phyloP scores from a whole-genome alignment of 2,113 vertebrate species.

The Andinoacara biseriatus region DNA sequence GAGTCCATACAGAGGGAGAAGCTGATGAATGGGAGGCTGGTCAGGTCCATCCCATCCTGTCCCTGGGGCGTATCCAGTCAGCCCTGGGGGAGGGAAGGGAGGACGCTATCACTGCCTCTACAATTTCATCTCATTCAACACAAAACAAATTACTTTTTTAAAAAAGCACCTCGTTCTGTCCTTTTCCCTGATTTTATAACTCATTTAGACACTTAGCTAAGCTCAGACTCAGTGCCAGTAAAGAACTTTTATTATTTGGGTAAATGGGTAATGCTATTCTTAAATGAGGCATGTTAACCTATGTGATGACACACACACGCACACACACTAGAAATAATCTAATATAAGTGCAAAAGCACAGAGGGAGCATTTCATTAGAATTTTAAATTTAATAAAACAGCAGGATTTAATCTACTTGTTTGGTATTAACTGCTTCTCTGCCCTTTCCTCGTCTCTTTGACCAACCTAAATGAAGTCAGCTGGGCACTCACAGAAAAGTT shows the following conservation, averaged over 20 bases:
- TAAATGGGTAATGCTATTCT: not conserved
- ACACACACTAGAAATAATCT: constrained; percentile 11
- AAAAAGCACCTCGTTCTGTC: constrained; percentile 15
- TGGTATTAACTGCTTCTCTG: constrained; percentile 91
- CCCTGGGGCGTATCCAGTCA: constrained; percentile 91
- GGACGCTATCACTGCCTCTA: constrained; percentile 69
- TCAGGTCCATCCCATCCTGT: constrained; percentile 82
- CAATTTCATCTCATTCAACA: constrained; percentile 70
- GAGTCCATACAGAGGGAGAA: constrained; percentile 16
- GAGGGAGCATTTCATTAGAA: constrained; percentile 92
- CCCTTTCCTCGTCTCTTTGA: constrained; percentile 82
- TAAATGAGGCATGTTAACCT: not conserved
- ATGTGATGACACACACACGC: not conserved
- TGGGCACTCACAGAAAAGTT: constrained; percentile 84
- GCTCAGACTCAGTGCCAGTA: not conserved
- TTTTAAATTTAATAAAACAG: constrained; percentile 97
- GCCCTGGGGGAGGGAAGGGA: constrained; percentile 92
- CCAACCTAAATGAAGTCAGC: constrained; percentile 90
- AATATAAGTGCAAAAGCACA: constrained; percentile 85
- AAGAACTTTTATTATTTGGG: not conserved
- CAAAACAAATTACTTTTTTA: constrained; percentile 56
- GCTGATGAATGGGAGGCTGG: constrained; percentile 67
- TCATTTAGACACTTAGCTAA: constrained; percentile 1
- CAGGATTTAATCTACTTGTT: constrained; percentile 94
- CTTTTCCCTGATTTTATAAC: constrained; percentile 13